Base-by-base conservation (phyloP, 2,888 invertebrate genomes). In the Graphium colonna region DNA sequence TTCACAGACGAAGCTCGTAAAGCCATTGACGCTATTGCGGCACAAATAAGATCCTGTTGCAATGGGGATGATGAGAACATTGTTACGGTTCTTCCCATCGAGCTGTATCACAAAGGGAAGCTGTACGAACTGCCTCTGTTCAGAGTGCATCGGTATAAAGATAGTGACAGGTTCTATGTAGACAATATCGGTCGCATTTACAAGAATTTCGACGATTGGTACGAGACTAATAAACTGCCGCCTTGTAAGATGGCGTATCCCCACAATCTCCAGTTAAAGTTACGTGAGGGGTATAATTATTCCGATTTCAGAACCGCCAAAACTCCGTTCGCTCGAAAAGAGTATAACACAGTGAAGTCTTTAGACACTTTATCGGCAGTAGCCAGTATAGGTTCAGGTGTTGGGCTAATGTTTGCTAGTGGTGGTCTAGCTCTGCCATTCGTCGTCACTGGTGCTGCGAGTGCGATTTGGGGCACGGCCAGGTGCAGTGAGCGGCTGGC, bases 91-190 rank as follows among this genome's bases (percentile, higher is more conserved):
- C 43, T 64, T n/a, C 63, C 64, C 8, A 57, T 63, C 47, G 60
- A 64, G 43, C 28, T 63, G 3, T 63, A 62, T 33, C 54, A 54
- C 36, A 42, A 59, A 15, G 57, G 57, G 3, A 64, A 63, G 56
- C 54, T 64, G n/a, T 64, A 64, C 48, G 63, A 64, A 56, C 7
- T 64, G 18, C 64, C 64, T 12, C 9, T 64, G 26, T 64, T 64
- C 42, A 52, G 61, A 54, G 60, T 60, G 9, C 57, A 62, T 8
- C 55, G 59, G 9, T 57, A 58, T 41, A 49, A 47, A 13, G 43
- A 52, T 48, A 60, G 60, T 7, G 41, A 54, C 45, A 55, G 38
- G 36, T 54, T 56, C 39, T 61, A 58, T 48, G 57, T 61, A 5
- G 61, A 61, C 41, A 61, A 61, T 45, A 48, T 57, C 33, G 60